Evolutionary conservation across 2,888 invertebrate species (phyloP).

Genomic region (Halocaridina rubra): DNA sequence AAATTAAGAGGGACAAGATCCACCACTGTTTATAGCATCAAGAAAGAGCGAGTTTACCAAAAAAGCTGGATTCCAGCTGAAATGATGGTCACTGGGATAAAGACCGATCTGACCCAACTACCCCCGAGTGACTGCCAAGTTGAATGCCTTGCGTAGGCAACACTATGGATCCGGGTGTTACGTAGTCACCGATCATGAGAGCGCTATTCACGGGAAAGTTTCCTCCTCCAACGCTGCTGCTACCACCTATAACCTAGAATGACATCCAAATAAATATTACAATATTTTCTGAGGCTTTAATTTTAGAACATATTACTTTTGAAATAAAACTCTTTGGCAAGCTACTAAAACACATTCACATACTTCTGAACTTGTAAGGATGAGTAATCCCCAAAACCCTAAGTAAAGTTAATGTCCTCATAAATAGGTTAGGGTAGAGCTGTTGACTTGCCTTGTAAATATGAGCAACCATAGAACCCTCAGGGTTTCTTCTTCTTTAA

Average conservation of each 20-base stretch:
- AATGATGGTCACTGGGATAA: constrained; percentile 43
- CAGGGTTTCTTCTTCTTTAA: too few relatives aligned
- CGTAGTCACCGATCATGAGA: constrained; percentile 82
- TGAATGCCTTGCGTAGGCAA: constrained; percentile 62
- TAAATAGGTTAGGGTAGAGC: too few relatives aligned
- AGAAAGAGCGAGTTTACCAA: neutral
- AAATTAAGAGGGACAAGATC: too few relatives aligned
- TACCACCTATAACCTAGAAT: neutral
- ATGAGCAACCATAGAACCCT: too few relatives aligned
- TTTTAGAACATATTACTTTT: too few relatives aligned
- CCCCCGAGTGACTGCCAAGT: constrained; percentile 5
- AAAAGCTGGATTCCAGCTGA: neutral
- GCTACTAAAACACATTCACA: too few relatives aligned
- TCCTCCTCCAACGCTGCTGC: constrained; percentile 14
- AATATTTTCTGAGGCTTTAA: too few relatives aligned
- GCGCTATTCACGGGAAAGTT: constrained; percentile 61
- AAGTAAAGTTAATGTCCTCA: too few relatives aligned
- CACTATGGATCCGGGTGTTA: constrained; percentile 71
- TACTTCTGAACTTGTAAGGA: too few relatives aligned
- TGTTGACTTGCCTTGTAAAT: too few relatives aligned
- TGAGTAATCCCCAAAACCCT: too few relatives aligned
- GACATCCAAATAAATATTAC: neutral
- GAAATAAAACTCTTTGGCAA: too few relatives aligned
- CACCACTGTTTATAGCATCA: neutral
- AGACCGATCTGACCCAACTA: neutral